Percentiles rank a stretch among this genome's conserved stretches.
Conservation (phyloP, 92 coral and sea anemone genomes). For the Phenganax subtilis region DNA sequence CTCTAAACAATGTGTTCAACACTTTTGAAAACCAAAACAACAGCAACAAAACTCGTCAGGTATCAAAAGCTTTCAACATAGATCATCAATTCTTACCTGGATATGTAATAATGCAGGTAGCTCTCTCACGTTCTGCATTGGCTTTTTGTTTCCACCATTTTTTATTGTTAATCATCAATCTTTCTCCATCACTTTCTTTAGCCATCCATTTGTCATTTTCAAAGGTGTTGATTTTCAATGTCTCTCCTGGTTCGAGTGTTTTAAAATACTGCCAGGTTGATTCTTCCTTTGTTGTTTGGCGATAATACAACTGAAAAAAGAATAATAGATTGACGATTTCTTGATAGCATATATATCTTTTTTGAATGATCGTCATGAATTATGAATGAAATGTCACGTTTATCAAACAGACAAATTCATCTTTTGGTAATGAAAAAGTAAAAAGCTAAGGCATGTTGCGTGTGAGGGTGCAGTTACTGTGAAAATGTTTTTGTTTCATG, state of each 20-base stretch:
- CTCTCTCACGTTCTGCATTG: conserved; percentile 12
- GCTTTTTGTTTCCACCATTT: conserved; percentile 45
- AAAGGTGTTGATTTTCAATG: conserved; percentile 41
- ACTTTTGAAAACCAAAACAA: conserved; percentile 22
- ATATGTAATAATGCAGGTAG: conserved; percentile 46
- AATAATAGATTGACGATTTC: neutral
- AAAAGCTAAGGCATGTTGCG: too few species aligned
- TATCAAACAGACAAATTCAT: too few species aligned
- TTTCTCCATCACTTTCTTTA: conserved; percentile 50
- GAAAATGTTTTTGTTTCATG: too few species aligned
- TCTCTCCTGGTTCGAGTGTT: neutral
- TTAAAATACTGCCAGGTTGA: neutral
- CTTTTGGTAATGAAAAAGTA: too few species aligned
- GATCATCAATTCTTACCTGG: conserved; percentile 55
- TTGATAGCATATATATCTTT: neutral
- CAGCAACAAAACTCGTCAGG: conserved; percentile 8
- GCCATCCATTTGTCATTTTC: conserved; percentile 65
- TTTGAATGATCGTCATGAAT: neutral
- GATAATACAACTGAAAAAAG: conserved; percentile 18
- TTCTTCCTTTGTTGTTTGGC: neutral
- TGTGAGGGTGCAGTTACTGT: too few species aligned
- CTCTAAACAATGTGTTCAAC: neutral
- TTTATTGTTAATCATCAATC: conserved; percentile 55
- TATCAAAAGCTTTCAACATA: neutral
- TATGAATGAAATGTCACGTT: too few species aligned